Base-by-base conservation (phyloP, 2,113 vertebrate genomes). In the Centropristis striata region DNA sequence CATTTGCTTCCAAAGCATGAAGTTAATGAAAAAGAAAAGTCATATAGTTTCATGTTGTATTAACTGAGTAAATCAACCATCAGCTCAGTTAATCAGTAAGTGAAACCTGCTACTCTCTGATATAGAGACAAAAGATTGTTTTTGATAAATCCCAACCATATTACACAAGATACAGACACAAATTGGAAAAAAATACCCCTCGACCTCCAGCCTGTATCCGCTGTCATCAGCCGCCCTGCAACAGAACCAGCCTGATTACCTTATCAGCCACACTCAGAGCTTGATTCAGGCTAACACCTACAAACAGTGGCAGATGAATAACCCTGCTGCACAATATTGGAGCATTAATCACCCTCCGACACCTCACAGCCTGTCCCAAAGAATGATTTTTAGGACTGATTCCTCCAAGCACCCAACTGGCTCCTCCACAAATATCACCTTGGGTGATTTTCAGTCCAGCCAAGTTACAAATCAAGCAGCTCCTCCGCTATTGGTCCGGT, bases 221-320 rank as follows among this genome's bases (percentile, higher is more conserved):
- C 50, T 47, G 39, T 78, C 55, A 79, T 72, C 61, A 66, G 50
- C 15, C 51, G 7, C 12, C 6, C 0, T 21, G 74, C 65, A 76
- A 65, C 71, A 71, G 70, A 75, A 69, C 64, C 36, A 41, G 72
- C 28, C 82, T 88, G 74, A 88, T 72, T 81, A 75, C 46, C 80
- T 92, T 85, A 91, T 89, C 90, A 85, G 85, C 51, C 59, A 66
- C 63, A 59, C 51, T 75, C 90, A 93, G 88, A 81, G 71, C 77
- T 67, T 11, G 44, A 78, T 51, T 77, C 75, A 53, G 58, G 66
- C 73, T 54, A 59, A 76, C 79, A 75, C 37, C 59, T 76, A 77
- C 70, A 73, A 85, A 86, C 84, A 68, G 65, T 60, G 32, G 27
- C 71, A 37, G 79, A 47, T 50, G 25, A 55, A 54, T 74, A 75